Conservation (phyloP, 2,797 vertebrate genomes). For the Macropodus opercularis region DNA sequence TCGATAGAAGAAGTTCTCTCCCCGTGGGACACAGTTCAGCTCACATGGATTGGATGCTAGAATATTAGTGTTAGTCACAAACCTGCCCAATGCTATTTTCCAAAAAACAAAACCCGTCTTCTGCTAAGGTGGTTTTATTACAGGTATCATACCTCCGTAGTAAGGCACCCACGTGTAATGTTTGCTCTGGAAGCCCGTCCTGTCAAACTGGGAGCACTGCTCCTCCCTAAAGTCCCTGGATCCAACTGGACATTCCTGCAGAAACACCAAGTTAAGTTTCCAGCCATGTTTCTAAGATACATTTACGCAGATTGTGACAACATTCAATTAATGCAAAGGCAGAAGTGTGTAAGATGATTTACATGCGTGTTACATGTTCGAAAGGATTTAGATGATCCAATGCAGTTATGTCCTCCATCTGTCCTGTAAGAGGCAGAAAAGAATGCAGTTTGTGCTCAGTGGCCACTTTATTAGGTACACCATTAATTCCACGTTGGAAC, state of each 20-base stretch:
- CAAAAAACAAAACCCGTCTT: no score
- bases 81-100: neutral
- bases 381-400: constrained; percentile 86
- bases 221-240: constrained; percentile 88
- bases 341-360: constrained; percentile 21
- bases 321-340: neutral
- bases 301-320: neutral
- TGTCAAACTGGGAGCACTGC: constrained; percentile 89
- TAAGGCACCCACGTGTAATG: constrained; percentile 89
- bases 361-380: constrained; percentile 87
- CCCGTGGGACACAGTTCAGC: constrained; percentile 91
- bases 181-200: constrained; percentile 86
- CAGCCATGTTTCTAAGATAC: neutral
- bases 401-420: constrained; percentile 86
- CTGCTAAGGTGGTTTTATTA: no score
- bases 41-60: constrained; percentile 90
- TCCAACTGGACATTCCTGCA: constrained; percentile 78
- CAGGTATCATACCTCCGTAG: constrained; percentile 84
- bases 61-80: constrained; percentile 4
- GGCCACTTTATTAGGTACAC: no score
- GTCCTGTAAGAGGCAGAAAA: constrained; percentile 83
- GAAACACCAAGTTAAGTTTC: neutral
- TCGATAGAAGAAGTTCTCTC: constrained; percentile 90
- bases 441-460: no score
- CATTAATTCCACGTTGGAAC: no score